Evolutionary conservation across 2,113 vertebrate genomes (phyloP).

Genomic region (Empidonax alnorum): DNA sequence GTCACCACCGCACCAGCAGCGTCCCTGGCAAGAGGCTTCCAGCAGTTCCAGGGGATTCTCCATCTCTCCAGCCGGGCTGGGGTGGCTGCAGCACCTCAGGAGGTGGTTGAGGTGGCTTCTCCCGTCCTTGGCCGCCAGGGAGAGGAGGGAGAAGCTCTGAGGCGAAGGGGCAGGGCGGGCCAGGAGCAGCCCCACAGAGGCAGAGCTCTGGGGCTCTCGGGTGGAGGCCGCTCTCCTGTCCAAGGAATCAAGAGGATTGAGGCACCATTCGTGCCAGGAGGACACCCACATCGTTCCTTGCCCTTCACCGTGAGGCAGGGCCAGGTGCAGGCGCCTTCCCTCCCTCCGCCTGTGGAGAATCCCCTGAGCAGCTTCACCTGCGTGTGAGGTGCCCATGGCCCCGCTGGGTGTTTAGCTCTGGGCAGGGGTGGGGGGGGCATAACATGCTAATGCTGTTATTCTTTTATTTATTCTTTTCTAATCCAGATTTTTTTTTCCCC

Average conservation of each 20-base stretch:
- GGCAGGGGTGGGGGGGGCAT: not conserved
- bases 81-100: accelerated
- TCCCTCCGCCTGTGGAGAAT: not conserved
- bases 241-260: accelerated
- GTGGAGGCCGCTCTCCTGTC: accelerated
- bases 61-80: accelerated
- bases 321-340: accelerated
- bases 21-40: accelerated
- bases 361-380: not conserved
- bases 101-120: accelerated
- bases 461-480: not conserved
- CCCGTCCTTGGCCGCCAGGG: accelerated
- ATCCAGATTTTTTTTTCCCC: not conserved
- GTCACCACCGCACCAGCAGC: accelerated
- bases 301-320: not conserved
- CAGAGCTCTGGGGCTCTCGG: not conserved
- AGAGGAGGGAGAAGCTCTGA: accelerated
- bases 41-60: accelerated
- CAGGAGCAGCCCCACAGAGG: not conserved
- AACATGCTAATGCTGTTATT: not conserved
- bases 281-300: accelerated
- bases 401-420: accelerated
- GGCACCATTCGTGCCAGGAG: not conserved
- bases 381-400: accelerated
- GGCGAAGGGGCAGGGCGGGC: not conserved